phyloP scores from a whole-genome alignment of 2,113 vertebrate genomes.

The Paracanthobrama guichenoti region DNA sequence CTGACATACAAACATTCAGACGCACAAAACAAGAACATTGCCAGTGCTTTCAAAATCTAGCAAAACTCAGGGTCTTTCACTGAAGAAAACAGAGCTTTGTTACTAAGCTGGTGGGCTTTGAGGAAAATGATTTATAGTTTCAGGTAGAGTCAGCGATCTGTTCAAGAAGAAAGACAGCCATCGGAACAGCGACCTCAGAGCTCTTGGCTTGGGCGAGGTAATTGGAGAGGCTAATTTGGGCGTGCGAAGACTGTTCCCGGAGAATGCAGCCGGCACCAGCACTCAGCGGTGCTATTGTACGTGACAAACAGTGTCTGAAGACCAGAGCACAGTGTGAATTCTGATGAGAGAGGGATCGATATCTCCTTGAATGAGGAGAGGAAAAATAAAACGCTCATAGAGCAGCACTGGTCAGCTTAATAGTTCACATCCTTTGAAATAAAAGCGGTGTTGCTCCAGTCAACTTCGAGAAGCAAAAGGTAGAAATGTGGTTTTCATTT shows the following conservation, averaged over 20 bases:
- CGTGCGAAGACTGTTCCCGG: constrained; percentile 63
- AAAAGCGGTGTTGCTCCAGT: neutral
- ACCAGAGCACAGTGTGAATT: constrained; percentile 68
- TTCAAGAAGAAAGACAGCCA: constrained; percentile 21
- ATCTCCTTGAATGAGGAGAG: constrained; percentile 56
- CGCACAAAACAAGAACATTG: neutral
- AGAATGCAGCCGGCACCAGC: constrained; percentile 61
- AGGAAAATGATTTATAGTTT: constrained; percentile 30
- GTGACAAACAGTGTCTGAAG: constrained; percentile 61
- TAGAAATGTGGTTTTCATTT: neutral
- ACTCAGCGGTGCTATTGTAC: constrained; percentile 60
- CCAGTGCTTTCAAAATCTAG: constrained; percentile 1
- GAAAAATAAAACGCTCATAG: constrained; percentile 33
- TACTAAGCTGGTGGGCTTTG: constrained; percentile 15
- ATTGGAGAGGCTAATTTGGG: constrained; percentile 64
- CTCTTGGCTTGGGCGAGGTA: constrained; percentile 55
- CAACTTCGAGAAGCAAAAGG: neutral
- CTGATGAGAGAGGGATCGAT: constrained; percentile 76
- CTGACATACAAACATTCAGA: neutral
- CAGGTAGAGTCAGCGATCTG: constrained; percentile 14
- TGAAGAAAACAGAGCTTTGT: constrained; percentile 16
- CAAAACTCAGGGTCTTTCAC: neutral
- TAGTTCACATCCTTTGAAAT: constrained; percentile 25
- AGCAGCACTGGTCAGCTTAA: constrained; percentile 26
- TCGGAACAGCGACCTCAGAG: constrained; percentile 29